A percentile compares a stretch with the other conserved stretches of the same genome.
Evolutionary conservation across 2,113 vertebrate species (phyloP).

Genomic region (Apodemus sylvaticus): DNA sequence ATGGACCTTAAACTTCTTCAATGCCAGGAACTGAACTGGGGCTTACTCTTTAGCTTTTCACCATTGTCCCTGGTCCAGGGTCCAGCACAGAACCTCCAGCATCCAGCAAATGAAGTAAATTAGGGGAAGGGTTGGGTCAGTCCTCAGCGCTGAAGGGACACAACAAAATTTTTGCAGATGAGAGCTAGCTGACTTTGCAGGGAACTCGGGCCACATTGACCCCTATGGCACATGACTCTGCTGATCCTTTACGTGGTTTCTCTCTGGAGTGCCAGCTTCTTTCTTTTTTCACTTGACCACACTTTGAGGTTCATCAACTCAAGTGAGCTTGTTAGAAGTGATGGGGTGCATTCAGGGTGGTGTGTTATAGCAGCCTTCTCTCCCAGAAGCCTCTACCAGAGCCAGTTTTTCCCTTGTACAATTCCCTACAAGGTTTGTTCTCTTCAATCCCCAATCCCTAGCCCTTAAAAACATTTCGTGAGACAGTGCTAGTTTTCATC

Average conservation of each 20-base stretch:
- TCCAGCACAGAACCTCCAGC: not conserved
- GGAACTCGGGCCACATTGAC: not conserved
- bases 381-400: not conserved
- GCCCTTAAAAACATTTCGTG: not conserved
- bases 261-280: not conserved
- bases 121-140: not conserved
- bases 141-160: not conserved
- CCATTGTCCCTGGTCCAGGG: not conserved
- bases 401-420: not conserved
- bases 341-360: not conserved
- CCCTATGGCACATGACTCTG: rapidly evolving
- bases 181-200: not conserved
- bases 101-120: not conserved
- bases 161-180: not conserved
- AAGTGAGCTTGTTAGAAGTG: not conserved
- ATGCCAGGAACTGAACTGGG: not conserved
- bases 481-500: not conserved
- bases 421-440: not conserved
- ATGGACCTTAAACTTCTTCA: not conserved
- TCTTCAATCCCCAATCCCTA: not conserved
- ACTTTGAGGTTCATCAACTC: not conserved
- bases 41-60: not conserved
- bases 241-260: not conserved
- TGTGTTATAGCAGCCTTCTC: not conserved
- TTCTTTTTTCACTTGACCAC: not conserved